These are phyloP conservation scores for Catajapyx aquilonaris DNA, from an alignment of 1,140 invertebrate genomes.

Conservation along the genomic window DNA sequence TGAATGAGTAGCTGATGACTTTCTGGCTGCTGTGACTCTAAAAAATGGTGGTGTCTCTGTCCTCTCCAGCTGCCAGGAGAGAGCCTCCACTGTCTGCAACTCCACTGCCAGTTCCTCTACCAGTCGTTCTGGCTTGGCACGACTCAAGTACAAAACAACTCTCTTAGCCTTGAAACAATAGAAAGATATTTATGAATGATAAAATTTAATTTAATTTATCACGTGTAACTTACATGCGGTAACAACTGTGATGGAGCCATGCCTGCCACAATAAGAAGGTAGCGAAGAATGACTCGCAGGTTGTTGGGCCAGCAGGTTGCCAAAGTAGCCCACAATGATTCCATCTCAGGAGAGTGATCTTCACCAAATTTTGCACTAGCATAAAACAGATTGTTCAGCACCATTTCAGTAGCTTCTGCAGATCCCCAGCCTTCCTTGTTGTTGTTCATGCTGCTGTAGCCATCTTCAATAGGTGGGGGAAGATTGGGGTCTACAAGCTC, in stretches of 20 bases:
- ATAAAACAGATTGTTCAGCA: slow-evolving; percentile 96
- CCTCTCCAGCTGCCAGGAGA: slow-evolving; percentile 83
- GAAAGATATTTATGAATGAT: too few species aligned
- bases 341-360: slow-evolving; percentile 83
- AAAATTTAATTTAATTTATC: too few species aligned
- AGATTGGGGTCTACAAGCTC: slow-evolving; percentile 93
- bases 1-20: slow-evolving; percentile 62
- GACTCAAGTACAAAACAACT: slow-evolving; percentile 75
- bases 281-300: slow-evolving; percentile 90
- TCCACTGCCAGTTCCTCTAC: slow-evolving; percentile 94
- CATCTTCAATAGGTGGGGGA: slow-evolving; percentile 51
- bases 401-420: slow-evolving; percentile 97
- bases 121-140: slow-evolving; percentile 70
- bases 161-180: slow-evolving; percentile 55
- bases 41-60: slow-evolving; percentile 97
- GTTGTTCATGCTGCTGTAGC: slow-evolving; percentile 26
- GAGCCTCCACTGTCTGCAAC: slow-evolving; percentile 83
- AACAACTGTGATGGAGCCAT: slow-evolving; percentile 85
- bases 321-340: slow-evolving; percentile 85
- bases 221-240: slow-evolving; percentile 50
- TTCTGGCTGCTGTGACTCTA: slow-evolving; percentile 69
- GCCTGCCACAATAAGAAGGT: slow-evolving; percentile 86
- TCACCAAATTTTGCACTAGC: slow-evolving; percentile 95
- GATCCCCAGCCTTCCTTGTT: slow-evolving; percentile 87
- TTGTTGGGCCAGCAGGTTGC: slow-evolving; percentile 93